Percentiles rank a stretch among this genome's conserved stretches.
Conservation (phyloP, 2,113 vertebrate species). For the Sapayoa aenigma region DNA sequence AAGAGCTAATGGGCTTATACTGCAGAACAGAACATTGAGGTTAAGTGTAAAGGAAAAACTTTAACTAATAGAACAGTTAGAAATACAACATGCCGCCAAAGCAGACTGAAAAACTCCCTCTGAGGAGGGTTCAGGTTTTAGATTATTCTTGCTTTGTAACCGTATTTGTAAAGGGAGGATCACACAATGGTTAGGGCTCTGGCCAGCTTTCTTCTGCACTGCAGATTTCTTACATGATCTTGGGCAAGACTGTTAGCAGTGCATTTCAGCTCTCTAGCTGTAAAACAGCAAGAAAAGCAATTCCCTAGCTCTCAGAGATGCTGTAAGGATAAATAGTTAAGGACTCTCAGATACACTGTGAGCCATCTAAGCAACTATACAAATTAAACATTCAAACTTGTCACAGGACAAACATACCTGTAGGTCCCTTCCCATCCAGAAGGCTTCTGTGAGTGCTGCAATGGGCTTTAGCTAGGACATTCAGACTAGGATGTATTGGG, state of each 20-base stretch:
- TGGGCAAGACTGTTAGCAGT: neutral
- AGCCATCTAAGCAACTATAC: neutral
- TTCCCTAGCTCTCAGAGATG: neutral
- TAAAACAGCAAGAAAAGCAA: neutral
- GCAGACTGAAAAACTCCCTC: neutral
- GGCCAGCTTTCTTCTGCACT: neutral
- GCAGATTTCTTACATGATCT: neutral
- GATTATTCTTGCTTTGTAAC: neutral
- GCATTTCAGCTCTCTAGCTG: neutral
- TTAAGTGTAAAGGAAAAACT: constrained; percentile 38
- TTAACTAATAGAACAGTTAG: neutral
- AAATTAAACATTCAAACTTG: neutral
- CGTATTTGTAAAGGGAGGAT: neutral
- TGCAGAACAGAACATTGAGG: constrained; percentile 15
- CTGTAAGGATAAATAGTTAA: constrained; percentile 27
- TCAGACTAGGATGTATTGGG: neutral
- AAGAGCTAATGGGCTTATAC: constrained; percentile 24
- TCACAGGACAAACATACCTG: neutral
- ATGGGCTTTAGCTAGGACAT: neutral
- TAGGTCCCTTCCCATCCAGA: neutral
- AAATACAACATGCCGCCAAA: neutral
- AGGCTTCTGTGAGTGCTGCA: neutral
- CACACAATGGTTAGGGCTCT: neutral
- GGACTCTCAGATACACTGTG: neutral
- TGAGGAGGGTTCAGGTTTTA: neutral